Evolutionary conservation across 1,140 invertebrate species (phyloP).

Genomic region (Brachionus rotundiformis): DNA sequence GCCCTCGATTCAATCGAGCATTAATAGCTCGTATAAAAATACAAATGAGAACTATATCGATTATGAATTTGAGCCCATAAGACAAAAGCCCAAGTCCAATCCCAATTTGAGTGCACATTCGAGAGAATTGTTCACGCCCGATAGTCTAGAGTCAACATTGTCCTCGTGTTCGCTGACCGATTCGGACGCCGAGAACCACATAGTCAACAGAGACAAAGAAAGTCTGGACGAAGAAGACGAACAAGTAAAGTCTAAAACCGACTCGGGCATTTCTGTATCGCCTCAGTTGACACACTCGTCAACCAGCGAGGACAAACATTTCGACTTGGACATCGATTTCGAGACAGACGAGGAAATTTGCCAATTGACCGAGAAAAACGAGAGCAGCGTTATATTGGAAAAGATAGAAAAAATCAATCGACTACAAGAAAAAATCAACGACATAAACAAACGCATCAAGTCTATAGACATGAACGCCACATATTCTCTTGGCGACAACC

Average conservation of each 20-base stretch:
- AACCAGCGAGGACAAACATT: constrained; percentile 22
- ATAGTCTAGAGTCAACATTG: constrained; percentile 34
- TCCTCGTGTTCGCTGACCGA: constrained; percentile 13
- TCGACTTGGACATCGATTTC: constrained; percentile 31
- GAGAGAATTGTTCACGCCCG: constrained; percentile 28
- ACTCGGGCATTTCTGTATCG: constrained; percentile 30
- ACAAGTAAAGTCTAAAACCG: background rate
- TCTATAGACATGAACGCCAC: constrained; percentile 37
- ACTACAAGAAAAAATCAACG: constrained; percentile 47
- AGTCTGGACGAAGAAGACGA: background rate
- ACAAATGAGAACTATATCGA: background rate
- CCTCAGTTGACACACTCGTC: constrained; percentile 28
- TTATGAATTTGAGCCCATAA: constrained; percentile 26
- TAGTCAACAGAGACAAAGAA: background rate
- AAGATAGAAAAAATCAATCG: constrained; percentile 44
- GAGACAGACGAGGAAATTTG: constrained; percentile 45
- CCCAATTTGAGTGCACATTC: background rate
- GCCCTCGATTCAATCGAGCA: background rate
- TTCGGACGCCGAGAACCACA: constrained; percentile 18
- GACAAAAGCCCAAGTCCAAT: constrained; percentile 33
- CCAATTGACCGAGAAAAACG: background rate
- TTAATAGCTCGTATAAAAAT: background rate
- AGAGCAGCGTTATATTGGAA: constrained; percentile 31
- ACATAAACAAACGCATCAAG: constrained; percentile 32
- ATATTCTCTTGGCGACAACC: background rate